Percentiles rank a stretch among this genome's conserved stretches.
These are phyloP conservation scores for Brachionus calyciflorus DNA, from an alignment of 1,140 invertebrate species.

Conservation along the genomic window DNA sequence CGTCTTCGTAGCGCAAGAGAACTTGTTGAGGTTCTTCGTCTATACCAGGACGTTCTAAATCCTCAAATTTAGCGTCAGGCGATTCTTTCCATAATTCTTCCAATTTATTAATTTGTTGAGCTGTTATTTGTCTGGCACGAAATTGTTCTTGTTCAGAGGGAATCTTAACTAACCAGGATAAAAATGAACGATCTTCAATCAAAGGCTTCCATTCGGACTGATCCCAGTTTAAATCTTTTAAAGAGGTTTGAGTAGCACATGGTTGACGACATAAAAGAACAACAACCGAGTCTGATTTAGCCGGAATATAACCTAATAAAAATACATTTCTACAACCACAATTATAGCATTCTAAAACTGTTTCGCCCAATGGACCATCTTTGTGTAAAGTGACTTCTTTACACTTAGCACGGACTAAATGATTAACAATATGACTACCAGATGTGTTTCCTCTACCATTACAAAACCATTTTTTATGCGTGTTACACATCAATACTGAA, in stretches of 20 bases:
- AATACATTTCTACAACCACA: slow-evolving; percentile 92
- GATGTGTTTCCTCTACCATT: slow-evolving; percentile 96
- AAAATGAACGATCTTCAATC: slow-evolving; percentile 87
- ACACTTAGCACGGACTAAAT: slow-evolving; percentile 93
- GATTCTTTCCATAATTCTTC: slow-evolving; percentile 99
- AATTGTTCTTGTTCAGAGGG: slow-evolving; percentile 87
- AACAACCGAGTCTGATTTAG: slow-evolving; percentile 98
- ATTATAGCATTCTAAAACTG: slow-evolving; percentile 94
- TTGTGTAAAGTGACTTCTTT: slow-evolving; percentile 97
- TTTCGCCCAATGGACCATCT: slow-evolving; percentile 95
- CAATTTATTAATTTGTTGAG: slow-evolving; percentile 92
- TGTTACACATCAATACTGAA: slow-evolving; percentile 95
- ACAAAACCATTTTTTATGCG: slow-evolving; percentile 99
- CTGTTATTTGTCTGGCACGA: slow-evolving; percentile 86
- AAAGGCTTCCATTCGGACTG: slow-evolving; percentile 98
- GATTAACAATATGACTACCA: slow-evolving; percentile 95
- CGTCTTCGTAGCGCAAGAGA: slow-evolving; percentile 89
- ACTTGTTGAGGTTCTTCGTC: slow-evolving; percentile 96
- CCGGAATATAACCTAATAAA: slow-evolving; percentile 95
- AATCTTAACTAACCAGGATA: slow-evolving; percentile 93
- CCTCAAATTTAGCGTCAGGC: slow-evolving; percentile 92
- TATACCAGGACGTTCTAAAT: slow-evolving; percentile 92
- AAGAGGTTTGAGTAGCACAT: slow-evolving; percentile 88
- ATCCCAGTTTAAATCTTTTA: slow-evolving; percentile 99
- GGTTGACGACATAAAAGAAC: slow-evolving; percentile 93